Conservation (phyloP, 2,113 vertebrate genomes). For the Alosa alosa region DNA sequence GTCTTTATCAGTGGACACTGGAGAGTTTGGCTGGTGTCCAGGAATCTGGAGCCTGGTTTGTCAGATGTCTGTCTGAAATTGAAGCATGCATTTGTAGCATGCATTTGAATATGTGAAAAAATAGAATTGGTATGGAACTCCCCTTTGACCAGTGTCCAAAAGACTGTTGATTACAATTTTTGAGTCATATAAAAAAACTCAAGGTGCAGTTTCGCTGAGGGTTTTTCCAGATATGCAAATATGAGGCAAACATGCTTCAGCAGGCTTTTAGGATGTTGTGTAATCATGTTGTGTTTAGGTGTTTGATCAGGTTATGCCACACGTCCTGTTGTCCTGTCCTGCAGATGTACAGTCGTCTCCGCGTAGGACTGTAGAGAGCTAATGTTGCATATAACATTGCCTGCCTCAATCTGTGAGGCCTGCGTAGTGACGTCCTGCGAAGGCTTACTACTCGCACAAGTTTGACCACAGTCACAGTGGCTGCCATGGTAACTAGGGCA, state of each 20-base stretch:
- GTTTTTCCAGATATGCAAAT: too few relatives aligned
- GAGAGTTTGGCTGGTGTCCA: background rate
- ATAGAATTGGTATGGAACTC: background rate
- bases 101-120: background rate
- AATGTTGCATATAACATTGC: background rate
- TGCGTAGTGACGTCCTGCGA: slow-evolving; percentile 32
- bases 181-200: too few relatives aligned
- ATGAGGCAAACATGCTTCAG: too few relatives aligned
- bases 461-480: slow-evolving; percentile 19
- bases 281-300: too few relatives aligned
- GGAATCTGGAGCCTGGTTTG: background rate
- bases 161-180: too few relatives aligned
- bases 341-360: too few relatives aligned
- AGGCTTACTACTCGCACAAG: slow-evolving; percentile 14
- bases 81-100: background rate
- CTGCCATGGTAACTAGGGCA: slow-evolving; percentile 16
- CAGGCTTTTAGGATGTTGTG: too few relatives aligned
- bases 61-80: background rate
- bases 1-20: background rate
- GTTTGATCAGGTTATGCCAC: too few relatives aligned
- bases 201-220: too few relatives aligned
- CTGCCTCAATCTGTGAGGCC: slow-evolving; percentile 12
- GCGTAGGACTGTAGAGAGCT: background rate
- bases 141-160: too few relatives aligned
- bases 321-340: too few relatives aligned